Evolutionary conservation across 2,888 invertebrate genomes (phyloP), one percentile per base, ranked within the genome.

Genomic region (Tipula unca): DNA sequence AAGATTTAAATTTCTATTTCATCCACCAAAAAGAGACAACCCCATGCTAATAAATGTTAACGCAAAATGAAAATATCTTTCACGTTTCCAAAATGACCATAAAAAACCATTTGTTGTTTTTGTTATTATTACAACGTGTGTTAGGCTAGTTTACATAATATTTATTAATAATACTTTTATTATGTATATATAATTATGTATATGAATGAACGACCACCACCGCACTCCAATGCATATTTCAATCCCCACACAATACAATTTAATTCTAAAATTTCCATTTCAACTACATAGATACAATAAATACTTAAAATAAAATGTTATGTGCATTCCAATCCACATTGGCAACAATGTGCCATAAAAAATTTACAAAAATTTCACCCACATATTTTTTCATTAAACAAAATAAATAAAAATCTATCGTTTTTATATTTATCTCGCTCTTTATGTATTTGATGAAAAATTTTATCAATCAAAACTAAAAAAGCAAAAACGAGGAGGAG

Each of bases 381-480:
- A 83, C 83, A 83, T 83, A 83, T 35, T 32, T 83, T 83, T 32
- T 83, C 32, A 32, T 32, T 83, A 83, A 32, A 83, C 32, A 32
- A 69, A 69, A 69, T 69, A 69, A 69, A 69, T 69, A 69, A 69
- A 32, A 32, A 8, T 83, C 35, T 83, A 29, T 83, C 5, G 17
- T 17, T 17, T 3, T n/a, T 83, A 83, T 83, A 83, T 5, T 29
- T 17, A 35, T 83, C 83, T 83, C 83, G 29, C 35, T 83, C 83
- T 17, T 32, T 83, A 83, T 83, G 83, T 83, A 83, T 83, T 83
- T 83, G 83, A 83, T 83, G 83, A 83, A 83, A 83, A 83, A 83
- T 83, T 83, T 83, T 32, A 83, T 83, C 83, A 83, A 32, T 83
- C 29, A 69, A 69, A 69, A 20, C 25, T 25, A 69, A 20, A 69